Evolutionary conservation across 2,888 invertebrate genomes (phyloP).

Genomic region (Aplocera efformata): DNA sequence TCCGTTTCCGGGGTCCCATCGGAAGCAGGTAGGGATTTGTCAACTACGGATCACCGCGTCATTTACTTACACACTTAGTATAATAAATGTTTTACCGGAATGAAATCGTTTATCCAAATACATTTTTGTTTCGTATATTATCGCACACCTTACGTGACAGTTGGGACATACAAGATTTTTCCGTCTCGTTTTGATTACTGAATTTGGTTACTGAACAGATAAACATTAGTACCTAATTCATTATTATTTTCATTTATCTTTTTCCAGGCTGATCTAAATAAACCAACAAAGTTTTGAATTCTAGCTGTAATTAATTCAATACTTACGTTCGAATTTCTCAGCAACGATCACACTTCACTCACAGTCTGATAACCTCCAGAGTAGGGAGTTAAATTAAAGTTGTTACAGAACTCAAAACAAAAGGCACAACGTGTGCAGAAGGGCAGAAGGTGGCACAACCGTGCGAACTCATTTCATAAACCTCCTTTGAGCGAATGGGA

Average conservation of each 20-base stretch:
- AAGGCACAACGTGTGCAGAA: slow-evolving; percentile 11
- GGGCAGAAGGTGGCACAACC: slow-evolving; percentile 31
- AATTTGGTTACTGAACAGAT: no score
- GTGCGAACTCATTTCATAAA: slow-evolving; percentile 45
- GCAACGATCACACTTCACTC: not conserved
- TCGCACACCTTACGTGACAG: no score
- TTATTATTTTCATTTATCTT: no score
- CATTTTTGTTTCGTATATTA: no score
- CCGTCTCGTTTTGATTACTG: no score
- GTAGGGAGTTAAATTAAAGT: slow-evolving; percentile 4
- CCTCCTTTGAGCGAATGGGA: slow-evolving; percentile 46
- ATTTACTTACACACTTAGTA: slow-evolving; percentile 28
- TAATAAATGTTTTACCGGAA: slow-evolving; percentile 15
- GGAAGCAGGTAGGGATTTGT: slow-evolving; percentile 62
- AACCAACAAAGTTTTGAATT: no score
- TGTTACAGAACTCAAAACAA: slow-evolving; percentile 18
- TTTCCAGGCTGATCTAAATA: no score
- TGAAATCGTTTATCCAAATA: no score
- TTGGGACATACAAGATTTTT: no score
- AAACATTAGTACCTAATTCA: no score
- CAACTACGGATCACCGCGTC: slow-evolving; percentile 52
- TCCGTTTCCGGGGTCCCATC: slow-evolving; percentile 60
- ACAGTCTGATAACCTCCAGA: slow-evolving; percentile 2
- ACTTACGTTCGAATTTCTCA: not conserved
- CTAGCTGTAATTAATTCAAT: no score